A percentile compares a stretch with the other conserved stretches of the same genome.
phyloP scores from a whole-genome alignment of 2,888 invertebrate species.

The Apotomis betuletana region DNA sequence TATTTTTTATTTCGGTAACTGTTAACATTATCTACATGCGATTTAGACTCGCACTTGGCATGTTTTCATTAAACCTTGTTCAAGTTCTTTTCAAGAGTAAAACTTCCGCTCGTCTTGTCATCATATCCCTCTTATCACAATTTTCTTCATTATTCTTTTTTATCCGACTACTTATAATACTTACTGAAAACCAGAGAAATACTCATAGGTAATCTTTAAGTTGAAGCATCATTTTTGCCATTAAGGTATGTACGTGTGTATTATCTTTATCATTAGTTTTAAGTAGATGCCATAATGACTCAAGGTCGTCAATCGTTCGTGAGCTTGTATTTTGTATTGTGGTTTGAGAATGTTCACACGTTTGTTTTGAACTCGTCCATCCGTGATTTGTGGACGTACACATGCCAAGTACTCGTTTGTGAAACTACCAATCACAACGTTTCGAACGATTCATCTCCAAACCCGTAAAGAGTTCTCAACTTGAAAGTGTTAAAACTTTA shows the following conservation, averaged over 20 bases:
- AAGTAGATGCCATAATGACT: not conserved
- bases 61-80: not conserved
- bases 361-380: constrained; percentile 6
- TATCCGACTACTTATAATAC: not conserved
- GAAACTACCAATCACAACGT: no score
- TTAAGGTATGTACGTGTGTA: no score
- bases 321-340: constrained; percentile 3
- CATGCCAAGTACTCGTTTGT: not conserved
- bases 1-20: no score
- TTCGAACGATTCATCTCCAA: no score
- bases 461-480: no score
- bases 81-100: not conserved
- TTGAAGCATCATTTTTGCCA: not conserved
- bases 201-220: no score
- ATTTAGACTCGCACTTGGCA: constrained; percentile 2
- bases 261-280: not conserved
- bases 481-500: no score
- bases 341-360: constrained; percentile 14
- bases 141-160: not conserved
- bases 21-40: not conserved
- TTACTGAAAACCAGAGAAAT: not conserved
- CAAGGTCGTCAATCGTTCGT: constrained; percentile 14
- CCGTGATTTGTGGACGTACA: not conserved
- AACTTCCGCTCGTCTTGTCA: constrained; percentile 4
- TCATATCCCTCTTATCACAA: not conserved